Evolutionary conservation across 2,888 invertebrate species (phyloP).

Genomic region (Eristalinus aeneus): DNA sequence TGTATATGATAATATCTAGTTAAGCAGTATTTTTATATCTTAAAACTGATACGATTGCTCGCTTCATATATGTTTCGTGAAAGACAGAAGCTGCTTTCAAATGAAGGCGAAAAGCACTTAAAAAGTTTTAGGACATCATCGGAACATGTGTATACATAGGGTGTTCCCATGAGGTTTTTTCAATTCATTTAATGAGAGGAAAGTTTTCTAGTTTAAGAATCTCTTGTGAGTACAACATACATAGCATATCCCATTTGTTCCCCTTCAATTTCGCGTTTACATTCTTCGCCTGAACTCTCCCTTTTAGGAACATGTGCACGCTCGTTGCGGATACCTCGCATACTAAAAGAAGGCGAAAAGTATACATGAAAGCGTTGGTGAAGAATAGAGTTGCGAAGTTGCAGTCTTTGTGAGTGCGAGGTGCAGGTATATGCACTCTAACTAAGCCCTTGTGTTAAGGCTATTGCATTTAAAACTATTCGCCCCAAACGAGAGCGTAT

Average conservation of each 20-base stretch:
- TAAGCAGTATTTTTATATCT: no score
- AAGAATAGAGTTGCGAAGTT: constrained; percentile 17
- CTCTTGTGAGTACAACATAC: background rate
- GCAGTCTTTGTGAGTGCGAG: background rate
- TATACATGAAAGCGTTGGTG: background rate
- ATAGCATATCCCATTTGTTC: background rate
- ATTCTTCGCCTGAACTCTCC: background rate
- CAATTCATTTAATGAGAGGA: background rate
- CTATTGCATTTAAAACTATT: constrained; percentile 26
- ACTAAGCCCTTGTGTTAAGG: background rate
- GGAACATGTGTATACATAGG: background rate
- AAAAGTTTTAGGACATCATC: background rate
- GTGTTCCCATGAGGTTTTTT: background rate
- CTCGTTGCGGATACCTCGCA: background rate
- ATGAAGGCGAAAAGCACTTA: background rate
- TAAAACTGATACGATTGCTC: no score
- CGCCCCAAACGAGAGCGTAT: constrained; percentile 1
- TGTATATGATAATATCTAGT: no score
- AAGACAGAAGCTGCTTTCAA: no score
- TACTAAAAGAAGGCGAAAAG: background rate
- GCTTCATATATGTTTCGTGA: no score
- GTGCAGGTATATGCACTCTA: constrained; percentile 14
- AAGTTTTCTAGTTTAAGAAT: background rate
- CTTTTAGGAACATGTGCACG: background rate
- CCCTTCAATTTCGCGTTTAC: background rate